Conservation (phyloP, 2,888 invertebrate species). For the Cephus spinipes region DNA sequence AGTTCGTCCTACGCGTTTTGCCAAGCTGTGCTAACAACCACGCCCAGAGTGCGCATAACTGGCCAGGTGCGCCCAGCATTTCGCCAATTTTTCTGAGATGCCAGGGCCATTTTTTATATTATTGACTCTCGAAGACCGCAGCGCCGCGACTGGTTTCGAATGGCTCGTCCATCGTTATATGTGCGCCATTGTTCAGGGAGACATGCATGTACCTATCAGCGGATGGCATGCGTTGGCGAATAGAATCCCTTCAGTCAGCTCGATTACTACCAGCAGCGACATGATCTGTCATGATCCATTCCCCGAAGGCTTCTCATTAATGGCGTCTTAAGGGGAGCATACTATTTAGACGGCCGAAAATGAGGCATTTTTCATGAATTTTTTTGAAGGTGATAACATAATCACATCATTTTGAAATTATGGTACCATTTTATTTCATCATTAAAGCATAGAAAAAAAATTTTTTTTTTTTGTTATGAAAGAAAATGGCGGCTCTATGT, state of each 20-base stretch:
- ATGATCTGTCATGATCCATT: background rate
- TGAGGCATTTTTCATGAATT: no score
- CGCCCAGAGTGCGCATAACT: slow-evolving; percentile 47
- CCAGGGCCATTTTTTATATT: no score
- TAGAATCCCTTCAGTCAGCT: slow-evolving; percentile 10
- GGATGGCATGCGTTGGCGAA: slow-evolving; percentile 14
- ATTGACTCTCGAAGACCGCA: no score
- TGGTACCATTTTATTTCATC: no score
- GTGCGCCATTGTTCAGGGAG: slow-evolving; percentile 11
- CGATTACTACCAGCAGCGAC: background rate
- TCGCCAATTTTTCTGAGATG: slow-evolving; percentile 38
- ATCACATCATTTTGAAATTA: no score
- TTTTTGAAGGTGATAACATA: no score
- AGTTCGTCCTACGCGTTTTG: slow-evolving; percentile 50
- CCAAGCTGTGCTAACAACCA: slow-evolving; percentile 41
- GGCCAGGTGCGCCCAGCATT: slow-evolving; percentile 54
- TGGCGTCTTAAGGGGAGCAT: no score
- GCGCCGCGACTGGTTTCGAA: background rate
- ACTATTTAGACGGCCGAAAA: no score
- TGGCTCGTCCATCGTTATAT: background rate
- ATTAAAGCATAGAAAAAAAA: no score
- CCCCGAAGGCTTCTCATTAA: no score
- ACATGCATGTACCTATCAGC: background rate
- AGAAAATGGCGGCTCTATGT: no score
- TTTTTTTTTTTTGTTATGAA: no score